phyloP scores from a whole-genome alignment of 2,113 vertebrate genomes.

The Ophiodon elongatus region DNA sequence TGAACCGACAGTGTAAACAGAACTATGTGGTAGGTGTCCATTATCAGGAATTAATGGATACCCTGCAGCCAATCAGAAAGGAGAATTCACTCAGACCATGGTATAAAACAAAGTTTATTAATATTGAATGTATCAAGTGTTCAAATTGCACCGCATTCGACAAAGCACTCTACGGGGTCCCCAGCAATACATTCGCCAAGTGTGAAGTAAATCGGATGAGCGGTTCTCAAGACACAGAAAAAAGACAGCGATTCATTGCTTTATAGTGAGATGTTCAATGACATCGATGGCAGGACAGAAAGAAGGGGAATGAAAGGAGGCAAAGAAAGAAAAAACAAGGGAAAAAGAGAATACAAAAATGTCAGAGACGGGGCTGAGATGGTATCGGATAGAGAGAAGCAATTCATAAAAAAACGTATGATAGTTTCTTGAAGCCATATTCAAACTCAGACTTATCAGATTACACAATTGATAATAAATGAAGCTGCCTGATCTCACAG shows the following conservation, averaged over 20 bases:
- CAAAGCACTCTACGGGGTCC: background rate
- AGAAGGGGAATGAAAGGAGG: background rate
- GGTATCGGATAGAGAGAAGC: background rate
- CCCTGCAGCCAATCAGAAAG: background rate
- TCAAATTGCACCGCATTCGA: background rate
- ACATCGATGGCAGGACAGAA: background rate
- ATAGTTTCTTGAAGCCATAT: conserved; percentile 1
- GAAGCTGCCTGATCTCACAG: conserved; percentile 12
- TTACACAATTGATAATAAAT: conserved; percentile 13
- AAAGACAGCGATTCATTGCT: background rate
- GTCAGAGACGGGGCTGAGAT: background rate
- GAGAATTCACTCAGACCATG: too few species aligned
- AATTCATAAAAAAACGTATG: conserved; percentile 10
- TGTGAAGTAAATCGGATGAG: background rate
- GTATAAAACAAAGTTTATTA: background rate
- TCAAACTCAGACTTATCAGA: conserved; percentile 11
- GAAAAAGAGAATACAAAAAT: background rate
- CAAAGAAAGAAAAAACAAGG: background rate
- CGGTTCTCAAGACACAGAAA: background rate
- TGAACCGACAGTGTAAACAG: too few species aligned
- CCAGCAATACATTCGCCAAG: background rate
- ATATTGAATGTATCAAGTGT: background rate
- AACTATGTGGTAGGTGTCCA: background rate
- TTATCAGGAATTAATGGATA: background rate
- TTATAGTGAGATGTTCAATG: background rate